Percentiles rank a stretch among this genome's conserved stretches.
These are phyloP conservation scores for Macrosteles quadrilineatus DNA, from an alignment of 1,140 invertebrate genomes.

Conservation along the genomic window DNA sequence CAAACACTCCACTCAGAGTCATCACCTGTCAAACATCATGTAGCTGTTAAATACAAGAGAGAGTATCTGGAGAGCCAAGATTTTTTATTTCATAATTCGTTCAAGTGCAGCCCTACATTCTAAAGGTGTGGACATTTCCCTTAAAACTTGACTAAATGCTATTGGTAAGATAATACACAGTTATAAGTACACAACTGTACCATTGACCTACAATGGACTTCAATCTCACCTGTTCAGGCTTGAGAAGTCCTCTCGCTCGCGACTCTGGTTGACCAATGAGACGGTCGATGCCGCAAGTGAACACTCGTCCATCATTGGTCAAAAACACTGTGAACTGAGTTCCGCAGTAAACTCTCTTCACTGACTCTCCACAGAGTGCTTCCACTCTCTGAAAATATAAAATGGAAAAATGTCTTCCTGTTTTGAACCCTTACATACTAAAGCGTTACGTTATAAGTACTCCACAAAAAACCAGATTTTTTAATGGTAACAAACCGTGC, in stretches of 20 bases:
- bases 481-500: too few species aligned
- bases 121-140: too few species aligned
- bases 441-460: too few species aligned
- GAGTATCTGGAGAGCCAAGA: background rate
- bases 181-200: too few species aligned
- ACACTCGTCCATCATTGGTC: constrained; percentile 60
- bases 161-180: too few species aligned
- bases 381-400: constrained; percentile 62
- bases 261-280: constrained; percentile 60
- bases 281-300: constrained; percentile 64
- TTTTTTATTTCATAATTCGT: background rate
- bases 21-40: constrained; percentile 48
- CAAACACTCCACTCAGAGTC: constrained; percentile 53
- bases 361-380: constrained; percentile 55
- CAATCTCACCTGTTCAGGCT: constrained; percentile 52
- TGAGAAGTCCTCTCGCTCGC: constrained; percentile 49
- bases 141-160: too few species aligned
- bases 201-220: too few species aligned
- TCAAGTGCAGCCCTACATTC: background rate
- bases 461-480: too few species aligned
- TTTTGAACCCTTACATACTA: too few species aligned
- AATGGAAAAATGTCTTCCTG: too few species aligned
- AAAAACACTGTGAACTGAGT: constrained; percentile 67
- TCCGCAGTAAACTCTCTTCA: constrained; percentile 65
- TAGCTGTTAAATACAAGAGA: too few species aligned